Percentiles rank a stretch among this genome's conserved stretches.
phyloP scores from a whole-genome alignment of 2,113 vertebrate species.

The Tauraco erythrolophus region DNA sequence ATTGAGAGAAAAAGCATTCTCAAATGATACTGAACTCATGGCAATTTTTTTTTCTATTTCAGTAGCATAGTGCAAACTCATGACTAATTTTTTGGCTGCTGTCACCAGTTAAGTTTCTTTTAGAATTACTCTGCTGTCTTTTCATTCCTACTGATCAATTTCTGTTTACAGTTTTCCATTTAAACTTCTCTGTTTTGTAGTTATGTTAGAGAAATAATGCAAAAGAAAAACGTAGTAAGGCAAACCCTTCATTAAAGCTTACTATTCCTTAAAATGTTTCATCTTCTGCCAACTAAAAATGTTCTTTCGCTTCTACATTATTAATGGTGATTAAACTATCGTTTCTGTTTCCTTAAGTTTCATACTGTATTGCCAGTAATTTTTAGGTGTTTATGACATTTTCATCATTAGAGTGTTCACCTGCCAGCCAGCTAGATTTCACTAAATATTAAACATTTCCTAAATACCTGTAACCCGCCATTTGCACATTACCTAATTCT shows the following conservation, averaged over 20 bases:
- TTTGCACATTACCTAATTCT: neutral
- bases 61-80: neutral
- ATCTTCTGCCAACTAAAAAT: neutral
- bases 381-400: neutral
- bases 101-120: neutral
- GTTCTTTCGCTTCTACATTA: neutral
- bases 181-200: neutral
- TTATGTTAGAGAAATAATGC: neutral
- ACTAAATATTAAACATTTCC: neutral
- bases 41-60: conserved; percentile 28
- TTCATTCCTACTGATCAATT: conserved; percentile 1
- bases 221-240: neutral
- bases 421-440: neutral
- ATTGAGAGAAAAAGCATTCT: neutral
- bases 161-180: neutral
- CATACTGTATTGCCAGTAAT: neutral
- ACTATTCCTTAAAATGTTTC: neutral
- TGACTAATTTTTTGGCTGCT: conserved; percentile 34
- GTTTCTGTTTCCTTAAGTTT: neutral
- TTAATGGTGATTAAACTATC: neutral
- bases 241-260: neutral
- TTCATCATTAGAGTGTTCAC: neutral
- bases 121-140: neutral
- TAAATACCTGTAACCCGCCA: neutral
- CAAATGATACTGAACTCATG: neutral